Evolutionary conservation across 2,113 vertebrate genomes (phyloP).

Genomic region (Psephotus haematonotus): DNA sequence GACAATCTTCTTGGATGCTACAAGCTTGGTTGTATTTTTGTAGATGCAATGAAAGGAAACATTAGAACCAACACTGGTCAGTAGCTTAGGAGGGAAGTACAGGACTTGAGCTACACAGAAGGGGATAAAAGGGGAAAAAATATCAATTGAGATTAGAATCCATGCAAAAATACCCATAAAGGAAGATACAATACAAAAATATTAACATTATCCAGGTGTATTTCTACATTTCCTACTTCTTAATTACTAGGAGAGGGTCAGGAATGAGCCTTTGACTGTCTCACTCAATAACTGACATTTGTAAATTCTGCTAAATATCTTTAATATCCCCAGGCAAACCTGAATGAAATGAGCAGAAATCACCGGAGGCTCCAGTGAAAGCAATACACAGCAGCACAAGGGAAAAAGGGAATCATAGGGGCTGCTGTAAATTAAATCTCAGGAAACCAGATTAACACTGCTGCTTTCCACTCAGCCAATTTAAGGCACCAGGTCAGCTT

Average conservation of each 20-base stretch:
- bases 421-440: background rate
- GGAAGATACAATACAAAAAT: background rate
- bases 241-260: background rate
- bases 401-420: background rate
- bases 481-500: background rate
- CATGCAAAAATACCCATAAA: background rate
- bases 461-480: background rate
- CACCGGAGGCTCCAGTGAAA: background rate
- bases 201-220: background rate
- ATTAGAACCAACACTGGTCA: conserved; percentile 79
- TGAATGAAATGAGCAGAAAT: background rate
- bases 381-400: background rate
- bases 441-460: background rate
- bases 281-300: background rate
- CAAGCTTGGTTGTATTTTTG: conserved; percentile 72
- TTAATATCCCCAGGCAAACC: background rate
- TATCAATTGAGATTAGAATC: background rate
- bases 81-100: conserved; percentile 86
- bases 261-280: background rate
- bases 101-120: conserved; percentile 73
- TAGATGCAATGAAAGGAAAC: conserved; percentile 86
- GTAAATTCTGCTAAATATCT: background rate
- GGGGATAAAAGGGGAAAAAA: background rate
- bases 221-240: background rate
- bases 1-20: conserved; percentile 72